phyloP scores from a whole-genome alignment of 2,113 vertebrate species.

The Tragelaphus scriptus region DNA sequence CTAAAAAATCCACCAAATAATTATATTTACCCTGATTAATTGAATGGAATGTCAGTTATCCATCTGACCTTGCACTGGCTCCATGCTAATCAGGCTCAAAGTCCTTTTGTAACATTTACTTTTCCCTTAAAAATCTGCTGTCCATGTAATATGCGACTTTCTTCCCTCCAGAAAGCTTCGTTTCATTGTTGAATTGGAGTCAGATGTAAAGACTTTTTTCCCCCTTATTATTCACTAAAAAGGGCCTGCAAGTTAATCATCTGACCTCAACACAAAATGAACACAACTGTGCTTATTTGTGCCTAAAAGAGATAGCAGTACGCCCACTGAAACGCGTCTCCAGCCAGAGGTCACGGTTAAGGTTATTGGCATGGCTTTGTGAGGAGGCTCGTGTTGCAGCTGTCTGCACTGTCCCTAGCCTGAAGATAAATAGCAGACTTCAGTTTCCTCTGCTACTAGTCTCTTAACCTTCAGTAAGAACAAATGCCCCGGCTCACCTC shows the following conservation, averaged over 20 bases:
- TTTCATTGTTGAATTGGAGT: neutral
- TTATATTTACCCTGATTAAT: neutral
- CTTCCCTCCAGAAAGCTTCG: neutral
- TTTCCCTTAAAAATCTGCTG: neutral
- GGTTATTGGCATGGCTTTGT: conserved; percentile 28
- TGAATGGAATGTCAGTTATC: neutral
- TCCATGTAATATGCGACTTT: neutral
- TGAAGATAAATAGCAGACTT: conserved; percentile 68
- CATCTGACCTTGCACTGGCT: neutral
- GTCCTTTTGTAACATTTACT: neutral
- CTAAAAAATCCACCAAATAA: neutral
- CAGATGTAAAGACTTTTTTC: neutral
- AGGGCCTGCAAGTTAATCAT: neutral
- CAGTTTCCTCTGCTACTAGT: conserved; percentile 65
- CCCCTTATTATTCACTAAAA: conserved; percentile 5
- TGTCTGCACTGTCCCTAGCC: conserved; percentile 41
- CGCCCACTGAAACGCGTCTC: neutral
- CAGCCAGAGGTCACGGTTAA: conserved; percentile 42
- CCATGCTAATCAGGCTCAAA: neutral
- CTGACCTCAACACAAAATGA: neutral
- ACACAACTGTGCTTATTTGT: neutral
- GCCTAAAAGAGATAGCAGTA: neutral
- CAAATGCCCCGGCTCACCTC: neutral
- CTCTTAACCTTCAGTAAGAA: conserved; percentile 67
- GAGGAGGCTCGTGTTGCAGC: conserved; percentile 47